Percentiles rank a stretch among this genome's conserved stretches.
Conservation (phyloP, 2,797 vertebrate species). For the Notolepis coatsorum region DNA sequence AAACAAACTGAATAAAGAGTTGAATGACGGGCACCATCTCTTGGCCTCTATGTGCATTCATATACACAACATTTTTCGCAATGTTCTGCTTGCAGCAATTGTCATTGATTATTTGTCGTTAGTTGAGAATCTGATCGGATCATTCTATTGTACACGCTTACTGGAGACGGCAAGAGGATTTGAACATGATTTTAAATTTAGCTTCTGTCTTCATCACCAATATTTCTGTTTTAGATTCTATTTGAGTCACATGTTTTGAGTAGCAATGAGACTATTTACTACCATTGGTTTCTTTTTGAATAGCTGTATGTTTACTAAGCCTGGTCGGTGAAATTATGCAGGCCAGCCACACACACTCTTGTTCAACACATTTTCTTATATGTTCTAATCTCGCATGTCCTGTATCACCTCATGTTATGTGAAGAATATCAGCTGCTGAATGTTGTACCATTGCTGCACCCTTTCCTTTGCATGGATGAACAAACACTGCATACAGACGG, state of each 20-base stretch:
- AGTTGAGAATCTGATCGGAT: no score
- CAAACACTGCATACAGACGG: background rate
- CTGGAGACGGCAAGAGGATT: background rate
- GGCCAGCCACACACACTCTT: no score
- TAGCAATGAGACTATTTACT: no score
- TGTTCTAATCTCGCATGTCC: slow-evolving; percentile 43
- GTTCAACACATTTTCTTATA: slow-evolving; percentile 5
- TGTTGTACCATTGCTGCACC: background rate
- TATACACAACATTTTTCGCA: slow-evolving; percentile 2
- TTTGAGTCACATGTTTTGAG: no score
- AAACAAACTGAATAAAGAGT: slow-evolving; percentile 75
- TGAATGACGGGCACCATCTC: slow-evolving; percentile 72
- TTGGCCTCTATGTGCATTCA: slow-evolving; percentile 73
- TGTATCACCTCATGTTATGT: background rate
- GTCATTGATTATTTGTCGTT: no score
- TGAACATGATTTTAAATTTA: no score
- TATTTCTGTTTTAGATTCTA: no score
- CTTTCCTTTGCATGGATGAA: slow-evolving; percentile 53
- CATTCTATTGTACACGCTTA: background rate
- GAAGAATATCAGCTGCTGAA: background rate
- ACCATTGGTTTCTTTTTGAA: background rate
- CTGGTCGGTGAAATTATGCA: no score
- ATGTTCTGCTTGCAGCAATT: background rate
- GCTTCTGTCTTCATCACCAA: no score
- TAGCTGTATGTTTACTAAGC: slow-evolving; percentile 31